Evolutionary conservation across 2,888 invertebrate species (phyloP).

Genomic region (Acronicta alni): DNA sequence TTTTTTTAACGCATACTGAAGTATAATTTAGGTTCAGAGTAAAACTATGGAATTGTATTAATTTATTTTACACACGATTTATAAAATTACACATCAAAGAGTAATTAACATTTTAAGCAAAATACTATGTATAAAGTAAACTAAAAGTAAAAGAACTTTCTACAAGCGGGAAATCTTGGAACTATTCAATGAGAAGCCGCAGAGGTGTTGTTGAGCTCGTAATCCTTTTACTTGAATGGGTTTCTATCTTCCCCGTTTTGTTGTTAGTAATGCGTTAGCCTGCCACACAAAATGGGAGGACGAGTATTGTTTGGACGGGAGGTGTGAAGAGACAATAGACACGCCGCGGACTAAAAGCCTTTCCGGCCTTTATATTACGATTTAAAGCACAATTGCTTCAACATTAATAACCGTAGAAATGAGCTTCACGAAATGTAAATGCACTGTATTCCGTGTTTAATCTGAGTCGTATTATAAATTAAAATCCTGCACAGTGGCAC

Average conservation of each 20-base stretch:
- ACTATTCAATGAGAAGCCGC: slow-evolving; percentile 54
- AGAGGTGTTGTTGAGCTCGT: slow-evolving; percentile 59
- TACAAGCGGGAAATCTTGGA: no score
- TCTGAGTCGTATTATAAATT: slow-evolving; percentile 25
- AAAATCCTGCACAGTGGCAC: slow-evolving; percentile 9
- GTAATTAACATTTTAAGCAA: no score
- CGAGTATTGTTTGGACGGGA: slow-evolving; percentile 26
- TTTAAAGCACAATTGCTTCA: slow-evolving; percentile 30
- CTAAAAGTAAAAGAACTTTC: no score
- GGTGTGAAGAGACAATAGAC: slow-evolving; percentile 41
- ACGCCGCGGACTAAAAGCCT: slow-evolving; percentile 19
- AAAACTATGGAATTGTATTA: no score
- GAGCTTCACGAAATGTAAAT: slow-evolving; percentile 16
- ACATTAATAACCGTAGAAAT: slow-evolving; percentile 19
- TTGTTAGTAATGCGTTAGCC: slow-evolving; percentile 31
- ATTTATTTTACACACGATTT: no score
- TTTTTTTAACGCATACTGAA: no score
- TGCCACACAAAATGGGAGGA: slow-evolving; percentile 19
- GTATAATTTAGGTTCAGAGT: no score
- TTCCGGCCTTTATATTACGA: slow-evolving; percentile 35
- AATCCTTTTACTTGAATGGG: slow-evolving; percentile 72
- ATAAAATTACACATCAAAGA: no score
- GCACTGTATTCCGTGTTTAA: slow-evolving; percentile 14
- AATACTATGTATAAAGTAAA: no score
- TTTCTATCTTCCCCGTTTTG: slow-evolving; percentile 55